A percentile compares a stretch with the other conserved stretches of the same genome.
phyloP scores from a whole-genome alignment of 30 jellyfish, hydroid and myxozoan species.

The Turritopsis rubra region DNA sequence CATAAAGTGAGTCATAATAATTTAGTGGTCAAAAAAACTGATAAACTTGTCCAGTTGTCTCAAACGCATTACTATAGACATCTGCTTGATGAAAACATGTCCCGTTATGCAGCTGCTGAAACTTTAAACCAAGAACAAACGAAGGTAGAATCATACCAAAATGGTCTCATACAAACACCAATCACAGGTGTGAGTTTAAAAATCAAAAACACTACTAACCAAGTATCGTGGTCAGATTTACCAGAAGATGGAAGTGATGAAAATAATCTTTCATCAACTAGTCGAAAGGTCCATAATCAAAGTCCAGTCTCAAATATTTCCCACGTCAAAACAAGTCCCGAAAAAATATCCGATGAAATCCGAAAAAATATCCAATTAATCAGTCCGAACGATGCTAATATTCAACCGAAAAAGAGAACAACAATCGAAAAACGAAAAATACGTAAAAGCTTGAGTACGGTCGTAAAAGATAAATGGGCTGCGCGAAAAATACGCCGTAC shows the following conservation, averaged over 20 bases:
- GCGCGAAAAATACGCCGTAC: constrained; percentile 15
- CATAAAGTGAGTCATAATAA: not conserved
- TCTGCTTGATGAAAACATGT: not conserved
- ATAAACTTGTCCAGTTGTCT: not conserved
- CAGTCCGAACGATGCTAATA: not conserved
- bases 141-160: too few relatives aligned
- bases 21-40: not conserved
- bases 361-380: not conserved
- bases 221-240: constrained; percentile 24
- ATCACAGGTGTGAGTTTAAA: not conserved
- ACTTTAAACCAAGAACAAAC: not conserved
- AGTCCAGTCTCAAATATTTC: not conserved
- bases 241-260: not conserved
- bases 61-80: not conserved
- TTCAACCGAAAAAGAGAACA: not conserved
- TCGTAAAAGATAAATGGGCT: constrained; percentile 11
- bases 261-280: not conserved
- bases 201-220: not conserved
- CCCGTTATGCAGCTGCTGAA: not conserved
- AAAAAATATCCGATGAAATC: not conserved
- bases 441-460: not conserved
- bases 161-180: not conserved
- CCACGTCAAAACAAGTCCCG: not conserved
- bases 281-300: not conserved
- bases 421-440: not conserved